Evolutionary conservation across 2,113 vertebrate species (phyloP).

Genomic region (Theristicus caerulescens): DNA sequence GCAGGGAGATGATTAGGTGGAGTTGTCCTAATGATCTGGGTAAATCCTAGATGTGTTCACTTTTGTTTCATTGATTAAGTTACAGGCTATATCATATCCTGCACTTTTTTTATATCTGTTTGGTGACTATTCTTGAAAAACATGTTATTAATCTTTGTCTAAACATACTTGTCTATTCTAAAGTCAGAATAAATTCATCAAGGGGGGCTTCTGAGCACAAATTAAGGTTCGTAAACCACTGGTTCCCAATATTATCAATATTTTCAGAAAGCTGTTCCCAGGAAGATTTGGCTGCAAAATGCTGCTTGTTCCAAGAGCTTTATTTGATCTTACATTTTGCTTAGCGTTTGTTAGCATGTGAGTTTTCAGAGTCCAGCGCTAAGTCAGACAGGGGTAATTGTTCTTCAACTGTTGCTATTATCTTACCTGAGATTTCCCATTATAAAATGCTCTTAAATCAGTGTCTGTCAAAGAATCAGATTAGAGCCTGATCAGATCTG

Average conservation of each 20-base stretch:
- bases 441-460: conserved; percentile 27
- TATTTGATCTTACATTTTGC: conserved; percentile 52
- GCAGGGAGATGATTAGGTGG: background rate
- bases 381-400: conserved; percentile 30
- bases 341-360: conserved; percentile 2
- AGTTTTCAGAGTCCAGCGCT: conserved; percentile 6
- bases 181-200: background rate
- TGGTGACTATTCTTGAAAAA: background rate
- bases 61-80: background rate
- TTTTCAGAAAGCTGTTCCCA: conserved; percentile 54
- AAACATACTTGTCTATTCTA: background rate
- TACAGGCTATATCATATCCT: background rate
- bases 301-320: conserved; percentile 33
- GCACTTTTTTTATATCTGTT: background rate
- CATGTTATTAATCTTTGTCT: background rate
- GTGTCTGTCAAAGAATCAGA: conserved; percentile 29
- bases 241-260: background rate
- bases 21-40: background rate
- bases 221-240: background rate
- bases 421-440: background rate
- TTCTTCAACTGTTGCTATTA: background rate
- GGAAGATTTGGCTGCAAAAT: conserved; percentile 34
- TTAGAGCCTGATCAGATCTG: background rate
- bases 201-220: background rate
- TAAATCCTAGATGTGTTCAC: background rate